These are phyloP conservation scores for Leucosticte australis DNA, from an alignment of 2,113 vertebrate genomes.

Conservation along the genomic window DNA sequence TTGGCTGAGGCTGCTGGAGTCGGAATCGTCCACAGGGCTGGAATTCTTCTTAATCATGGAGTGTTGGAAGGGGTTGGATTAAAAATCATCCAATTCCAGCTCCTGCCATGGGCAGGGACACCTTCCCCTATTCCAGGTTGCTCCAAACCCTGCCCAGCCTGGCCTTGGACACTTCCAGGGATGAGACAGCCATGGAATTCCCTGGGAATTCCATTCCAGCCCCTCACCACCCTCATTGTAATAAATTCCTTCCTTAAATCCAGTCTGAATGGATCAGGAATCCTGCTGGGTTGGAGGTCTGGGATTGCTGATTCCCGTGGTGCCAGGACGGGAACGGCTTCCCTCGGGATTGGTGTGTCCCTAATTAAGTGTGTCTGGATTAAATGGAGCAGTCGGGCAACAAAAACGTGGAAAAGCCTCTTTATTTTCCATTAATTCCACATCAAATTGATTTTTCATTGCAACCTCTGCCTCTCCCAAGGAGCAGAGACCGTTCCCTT, in stretches of 20 bases:
- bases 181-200: not conserved
- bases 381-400: not conserved
- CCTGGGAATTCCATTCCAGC: not conserved
- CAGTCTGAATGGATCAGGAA: not conserved
- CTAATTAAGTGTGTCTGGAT: not conserved
- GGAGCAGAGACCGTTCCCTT: not conserved
- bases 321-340: not conserved
- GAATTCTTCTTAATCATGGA: not conserved
- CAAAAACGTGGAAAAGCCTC: not conserved
- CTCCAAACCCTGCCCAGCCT: not conserved
- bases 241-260: not conserved
- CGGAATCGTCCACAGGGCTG: rapidly evolving
- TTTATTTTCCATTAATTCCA: not conserved
- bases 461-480: not conserved
- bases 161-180: not conserved
- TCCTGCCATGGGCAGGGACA: not conserved
- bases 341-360: not conserved
- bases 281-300: not conserved
- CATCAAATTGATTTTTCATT: not conserved
- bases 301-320: not conserved
- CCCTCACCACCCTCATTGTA: not conserved
- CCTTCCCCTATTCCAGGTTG: not conserved
- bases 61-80: not conserved
- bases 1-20: not conserved
- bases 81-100: not conserved